Evolutionary conservation across 1,140 invertebrate genomes (phyloP).

Genomic region (Adoxophyes honmai): DNA sequence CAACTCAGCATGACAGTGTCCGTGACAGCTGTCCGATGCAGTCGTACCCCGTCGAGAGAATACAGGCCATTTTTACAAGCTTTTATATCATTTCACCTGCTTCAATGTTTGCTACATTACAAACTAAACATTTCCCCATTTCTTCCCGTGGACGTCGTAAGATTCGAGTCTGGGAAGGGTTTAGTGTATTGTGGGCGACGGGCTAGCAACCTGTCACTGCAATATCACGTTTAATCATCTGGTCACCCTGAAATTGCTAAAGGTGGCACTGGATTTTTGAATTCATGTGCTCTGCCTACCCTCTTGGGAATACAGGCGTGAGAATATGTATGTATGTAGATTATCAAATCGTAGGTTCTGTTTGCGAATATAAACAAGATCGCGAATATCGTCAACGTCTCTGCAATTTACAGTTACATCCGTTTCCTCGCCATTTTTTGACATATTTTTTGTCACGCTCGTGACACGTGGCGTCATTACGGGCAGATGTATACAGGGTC

Average conservation of each 20-base stretch:
- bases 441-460: background rate
- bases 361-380: background rate
- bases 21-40: conserved; percentile 2
- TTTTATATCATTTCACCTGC: no score
- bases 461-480: conserved; percentile 6
- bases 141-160: no score
- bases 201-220: no score
- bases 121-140: no score
- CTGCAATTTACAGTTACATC: background rate
- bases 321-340: no score
- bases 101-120: background rate
- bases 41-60: background rate
- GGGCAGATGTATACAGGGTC: background rate
- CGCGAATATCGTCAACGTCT: background rate
- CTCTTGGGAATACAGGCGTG: no score
- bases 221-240: no score
- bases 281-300: no score
- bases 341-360: background rate
- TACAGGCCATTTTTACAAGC: conserved; percentile 2
- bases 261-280: no score
- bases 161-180: no score
- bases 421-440: background rate
- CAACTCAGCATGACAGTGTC: background rate
- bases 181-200: no score
- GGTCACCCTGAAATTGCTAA: no score